These are phyloP conservation scores for Edolisoma coerulescens DNA, from an alignment of 2,113 vertebrate genomes.

Conservation along the genomic window DNA sequence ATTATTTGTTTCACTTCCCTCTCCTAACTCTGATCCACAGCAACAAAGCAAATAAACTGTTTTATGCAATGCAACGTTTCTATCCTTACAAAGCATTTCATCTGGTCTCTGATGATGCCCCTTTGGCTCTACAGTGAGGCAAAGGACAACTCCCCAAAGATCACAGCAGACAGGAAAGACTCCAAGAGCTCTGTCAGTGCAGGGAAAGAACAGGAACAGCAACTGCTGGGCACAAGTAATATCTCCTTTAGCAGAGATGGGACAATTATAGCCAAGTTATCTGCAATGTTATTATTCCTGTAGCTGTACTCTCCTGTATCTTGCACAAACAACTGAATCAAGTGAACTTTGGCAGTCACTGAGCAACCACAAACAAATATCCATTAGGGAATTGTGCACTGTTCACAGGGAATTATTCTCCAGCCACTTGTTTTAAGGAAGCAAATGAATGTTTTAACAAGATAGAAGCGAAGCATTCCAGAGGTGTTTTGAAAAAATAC, in stretches of 20 bases:
- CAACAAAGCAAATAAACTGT: not conserved
- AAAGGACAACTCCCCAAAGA: not conserved
- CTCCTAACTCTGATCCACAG: not conserved
- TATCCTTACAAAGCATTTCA: not conserved
- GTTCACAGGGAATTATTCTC: not conserved
- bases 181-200: not conserved
- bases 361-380: not conserved
- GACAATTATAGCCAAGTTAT: not conserved
- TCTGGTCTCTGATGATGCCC: not conserved
- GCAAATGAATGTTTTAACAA: not conserved
- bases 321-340: not conserved
- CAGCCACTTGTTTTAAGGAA: not conserved
- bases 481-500: not conserved
- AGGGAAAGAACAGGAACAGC: not conserved
- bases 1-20: not conserved
- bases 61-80: not conserved
- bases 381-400: not conserved
- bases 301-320: not conserved
- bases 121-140: not conserved
- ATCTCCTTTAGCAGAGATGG: not conserved
- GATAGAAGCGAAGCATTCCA: not conserved
- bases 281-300: not conserved
- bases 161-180: not conserved
- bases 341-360: not conserved
- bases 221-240: not conserved